These are phyloP conservation scores for Protonibea diacanthus DNA, from an alignment of 2,797 vertebrate genomes.

Conservation along the genomic window DNA sequence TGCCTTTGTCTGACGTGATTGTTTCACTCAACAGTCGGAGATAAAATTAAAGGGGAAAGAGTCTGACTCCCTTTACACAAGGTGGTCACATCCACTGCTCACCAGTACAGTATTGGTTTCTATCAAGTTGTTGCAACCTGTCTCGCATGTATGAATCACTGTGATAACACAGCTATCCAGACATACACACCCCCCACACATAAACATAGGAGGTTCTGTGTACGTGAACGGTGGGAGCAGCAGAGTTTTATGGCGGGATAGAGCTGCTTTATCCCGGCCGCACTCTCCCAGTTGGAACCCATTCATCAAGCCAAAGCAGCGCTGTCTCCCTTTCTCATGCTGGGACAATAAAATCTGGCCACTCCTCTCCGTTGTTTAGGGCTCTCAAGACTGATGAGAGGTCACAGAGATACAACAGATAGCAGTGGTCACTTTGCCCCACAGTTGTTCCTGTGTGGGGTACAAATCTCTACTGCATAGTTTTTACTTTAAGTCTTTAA, in stretches of 20 bases:
- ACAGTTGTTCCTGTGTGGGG: slow-evolving; percentile 20
- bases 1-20: slow-evolving; percentile 52
- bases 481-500: slow-evolving; percentile 23
- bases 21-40: slow-evolving; percentile 60
- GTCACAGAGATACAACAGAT: slow-evolving; percentile 64
- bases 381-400: slow-evolving; percentile 68
- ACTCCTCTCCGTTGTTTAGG: slow-evolving; percentile 74
- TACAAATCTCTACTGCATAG: slow-evolving; percentile 21
- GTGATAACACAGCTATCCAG: slow-evolving; percentile 43
- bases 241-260: slow-evolving; percentile 69
- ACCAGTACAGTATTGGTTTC: slow-evolving; percentile 30
- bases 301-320: slow-evolving; percentile 76
- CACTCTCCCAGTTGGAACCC: slow-evolving; percentile 73
- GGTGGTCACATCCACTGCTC: slow-evolving; percentile 22
- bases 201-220: slow-evolving; percentile 29
- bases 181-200: slow-evolving; percentile 27
- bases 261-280: slow-evolving; percentile 64
- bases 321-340: slow-evolving; percentile 71
- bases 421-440: slow-evolving; percentile 50
- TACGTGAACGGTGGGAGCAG: slow-evolving; percentile 49
- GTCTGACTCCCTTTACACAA: slow-evolving; percentile 49
- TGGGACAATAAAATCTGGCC: slow-evolving; percentile 72
- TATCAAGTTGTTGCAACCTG: slow-evolving; percentile 65
- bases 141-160: slow-evolving; percentile 67
- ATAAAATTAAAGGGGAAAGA: slow-evolving; percentile 64